These are phyloP conservation scores for Pseudomugil tenellus DNA, from an alignment of 2,797 vertebrate species.

Conservation along the genomic window DNA sequence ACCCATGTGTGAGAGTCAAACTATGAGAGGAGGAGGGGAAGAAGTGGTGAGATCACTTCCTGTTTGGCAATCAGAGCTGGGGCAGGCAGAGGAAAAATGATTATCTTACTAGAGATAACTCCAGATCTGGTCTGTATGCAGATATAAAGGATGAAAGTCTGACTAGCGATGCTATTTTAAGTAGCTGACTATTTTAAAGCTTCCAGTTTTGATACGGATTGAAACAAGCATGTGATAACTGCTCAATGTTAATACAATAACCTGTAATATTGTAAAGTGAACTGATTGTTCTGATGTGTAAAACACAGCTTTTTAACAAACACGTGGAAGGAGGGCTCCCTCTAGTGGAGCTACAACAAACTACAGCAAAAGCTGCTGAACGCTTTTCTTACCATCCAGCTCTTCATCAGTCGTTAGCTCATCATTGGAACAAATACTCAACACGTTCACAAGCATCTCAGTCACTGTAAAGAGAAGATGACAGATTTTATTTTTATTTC, in stretches of 20 bases:
- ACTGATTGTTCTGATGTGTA: background rate
- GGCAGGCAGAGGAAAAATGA: constrained; percentile 41
- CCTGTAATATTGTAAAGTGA: background rate
- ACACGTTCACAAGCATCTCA: constrained; percentile 86
- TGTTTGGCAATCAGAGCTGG: constrained; percentile 54
- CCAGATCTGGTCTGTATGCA: constrained; percentile 1
- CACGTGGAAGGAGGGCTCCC: constrained; percentile 31
- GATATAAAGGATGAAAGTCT: constrained; percentile 3
- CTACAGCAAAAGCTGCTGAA: background rate
- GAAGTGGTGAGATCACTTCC: constrained; percentile 68
- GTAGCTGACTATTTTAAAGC: background rate
- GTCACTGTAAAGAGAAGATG: constrained; percentile 73
- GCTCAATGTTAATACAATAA: background rate
- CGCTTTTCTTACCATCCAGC: constrained; percentile 80
- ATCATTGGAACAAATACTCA: constrained; percentile 87
- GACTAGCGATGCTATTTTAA: background rate
- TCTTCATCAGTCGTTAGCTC: constrained; percentile 86
- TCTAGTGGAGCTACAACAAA: constrained; percentile 46
- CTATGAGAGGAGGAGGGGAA: constrained; percentile 19
- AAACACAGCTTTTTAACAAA: background rate
- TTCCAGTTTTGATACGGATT: background rate
- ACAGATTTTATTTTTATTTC: background rate
- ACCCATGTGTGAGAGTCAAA: constrained; percentile 26
- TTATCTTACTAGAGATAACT: constrained; percentile 41
- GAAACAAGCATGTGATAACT: background rate